phyloP scores from a whole-genome alignment of 2,113 vertebrate species.

The Plectropomus leopardus region DNA sequence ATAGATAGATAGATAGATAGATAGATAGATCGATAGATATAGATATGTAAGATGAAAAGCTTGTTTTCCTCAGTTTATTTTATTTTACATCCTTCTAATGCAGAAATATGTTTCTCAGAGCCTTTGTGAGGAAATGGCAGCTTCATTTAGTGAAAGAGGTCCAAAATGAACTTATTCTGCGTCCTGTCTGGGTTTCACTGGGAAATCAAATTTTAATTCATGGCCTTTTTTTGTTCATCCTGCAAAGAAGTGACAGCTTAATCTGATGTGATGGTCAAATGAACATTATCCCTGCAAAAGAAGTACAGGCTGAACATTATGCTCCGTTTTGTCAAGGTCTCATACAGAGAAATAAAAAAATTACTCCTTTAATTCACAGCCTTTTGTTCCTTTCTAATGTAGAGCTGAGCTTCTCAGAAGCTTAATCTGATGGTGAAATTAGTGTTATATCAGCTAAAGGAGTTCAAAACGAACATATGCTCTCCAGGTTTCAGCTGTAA shows the following conservation, averaged over 20 bases:
- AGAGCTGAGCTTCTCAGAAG: no score
- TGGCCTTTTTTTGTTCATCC: not conserved
- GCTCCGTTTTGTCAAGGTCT: not conserved
- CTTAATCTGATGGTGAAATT: not conserved
- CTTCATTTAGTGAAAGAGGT: not conserved
- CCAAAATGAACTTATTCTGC: not conserved
- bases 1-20: no score
- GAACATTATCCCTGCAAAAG: not conserved
- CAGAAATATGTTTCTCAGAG: not conserved
- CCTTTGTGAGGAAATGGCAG: not conserved
- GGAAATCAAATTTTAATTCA: slow-evolving; percentile 15
- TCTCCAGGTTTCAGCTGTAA: not conserved
- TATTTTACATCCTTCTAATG: not conserved
- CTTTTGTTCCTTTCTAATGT: not conserved
- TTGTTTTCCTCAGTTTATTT: not conserved
- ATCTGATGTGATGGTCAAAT: not conserved
- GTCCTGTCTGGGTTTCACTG: not conserved
- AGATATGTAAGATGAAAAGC: no score
- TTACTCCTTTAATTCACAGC: not conserved
- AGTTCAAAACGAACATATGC: not conserved
- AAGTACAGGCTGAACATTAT: not conserved
- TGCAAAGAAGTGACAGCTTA: not conserved
- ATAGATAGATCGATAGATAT: no score
- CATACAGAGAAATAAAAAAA: not conserved
- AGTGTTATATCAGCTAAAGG: not conserved